Evolutionary conservation across 2,888 invertebrate species (phyloP).

Genomic region (Cataglyphis cursor): DNA sequence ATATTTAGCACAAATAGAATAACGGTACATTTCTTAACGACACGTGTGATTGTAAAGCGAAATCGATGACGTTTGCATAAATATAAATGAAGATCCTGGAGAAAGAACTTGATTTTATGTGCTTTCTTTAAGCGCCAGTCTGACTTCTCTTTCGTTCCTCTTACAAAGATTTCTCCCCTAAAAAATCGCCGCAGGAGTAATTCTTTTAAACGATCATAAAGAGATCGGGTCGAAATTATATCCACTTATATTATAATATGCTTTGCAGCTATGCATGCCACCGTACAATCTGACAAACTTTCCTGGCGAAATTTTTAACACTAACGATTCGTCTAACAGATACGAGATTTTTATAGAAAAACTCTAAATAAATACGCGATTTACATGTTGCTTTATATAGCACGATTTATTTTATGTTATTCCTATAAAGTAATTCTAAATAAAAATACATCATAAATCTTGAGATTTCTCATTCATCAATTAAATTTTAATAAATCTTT

Average conservation of each 20-base stretch:
- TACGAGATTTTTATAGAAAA: neutral
- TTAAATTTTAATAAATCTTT: neutral
- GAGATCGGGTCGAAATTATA: slow-evolving; percentile 15
- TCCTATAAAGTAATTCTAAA: neutral
- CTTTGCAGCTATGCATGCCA: slow-evolving; percentile 21
- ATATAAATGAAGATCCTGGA: neutral
- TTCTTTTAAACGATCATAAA: slow-evolving; percentile 30
- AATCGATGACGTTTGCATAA: neutral
- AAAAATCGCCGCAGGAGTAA: slow-evolving; percentile 21
- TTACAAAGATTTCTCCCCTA: slow-evolving; percentile 24
- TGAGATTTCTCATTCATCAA: neutral
- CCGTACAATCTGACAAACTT: slow-evolving; percentile 4
- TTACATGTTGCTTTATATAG: neutral
- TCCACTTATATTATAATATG: slow-evolving; percentile 26
- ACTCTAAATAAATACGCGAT: neutral
- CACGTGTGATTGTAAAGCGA: neutral
- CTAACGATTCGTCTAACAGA: neutral
- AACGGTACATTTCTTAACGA: neutral
- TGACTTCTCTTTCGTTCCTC: neutral
- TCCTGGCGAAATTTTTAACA: slow-evolving; percentile 10
- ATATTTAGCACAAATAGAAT: neutral
- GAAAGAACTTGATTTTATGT: neutral
- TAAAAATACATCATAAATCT: neutral
- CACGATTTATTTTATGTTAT: neutral
- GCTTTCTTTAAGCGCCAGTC: neutral